phyloP scores from a whole-genome alignment of 1,140 invertebrate species.

The Diploscapter pachys region DNA sequence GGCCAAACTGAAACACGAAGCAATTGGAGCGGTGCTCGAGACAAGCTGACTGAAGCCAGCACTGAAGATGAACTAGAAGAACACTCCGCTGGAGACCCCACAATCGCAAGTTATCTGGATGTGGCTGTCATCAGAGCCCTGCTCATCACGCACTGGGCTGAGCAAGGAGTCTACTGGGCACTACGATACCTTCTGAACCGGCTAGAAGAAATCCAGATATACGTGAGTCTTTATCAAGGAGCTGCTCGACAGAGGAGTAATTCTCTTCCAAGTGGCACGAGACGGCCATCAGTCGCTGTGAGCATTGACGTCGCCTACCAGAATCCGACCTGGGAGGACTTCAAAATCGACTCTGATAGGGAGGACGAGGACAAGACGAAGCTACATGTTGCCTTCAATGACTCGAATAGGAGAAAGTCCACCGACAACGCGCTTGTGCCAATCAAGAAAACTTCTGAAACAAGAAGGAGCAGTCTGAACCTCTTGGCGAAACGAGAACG shows the following conservation, averaged over 20 bases:
- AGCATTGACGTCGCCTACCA: constrained; percentile 25
- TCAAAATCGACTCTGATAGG: constrained; percentile 43
- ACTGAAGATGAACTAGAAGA: constrained; percentile 28
- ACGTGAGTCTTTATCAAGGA: constrained; percentile 6
- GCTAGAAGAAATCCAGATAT: constrained; percentile 59
- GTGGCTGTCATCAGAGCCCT: constrained; percentile 89
- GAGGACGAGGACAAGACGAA: constrained; percentile 18
- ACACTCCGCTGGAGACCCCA: constrained; percentile 1
- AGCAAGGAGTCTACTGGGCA: constrained; percentile 95
- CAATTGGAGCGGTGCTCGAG: neutral
- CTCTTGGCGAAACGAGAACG: constrained; percentile 1
- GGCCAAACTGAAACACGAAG: neutral
- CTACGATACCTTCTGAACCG: constrained; percentile 72
- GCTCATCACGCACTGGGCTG: constrained; percentile 94
- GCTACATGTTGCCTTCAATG: constrained; percentile 34
- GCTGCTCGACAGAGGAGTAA: constrained; percentile 21
- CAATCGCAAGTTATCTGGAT: constrained; percentile 82
- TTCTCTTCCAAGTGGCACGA: constrained; percentile 24
- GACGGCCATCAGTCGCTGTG: constrained; percentile 15
- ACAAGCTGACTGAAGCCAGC: neutral
- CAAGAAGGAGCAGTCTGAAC: constrained; percentile 5
- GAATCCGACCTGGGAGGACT: constrained; percentile 54
- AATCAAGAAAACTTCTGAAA: neutral
- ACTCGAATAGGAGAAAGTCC: constrained; percentile 20
- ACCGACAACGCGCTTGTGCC: constrained; percentile 18